A percentile compares a stretch with the other conserved stretches of the same genome.
These are phyloP conservation scores for Ferdinandea cuprea DNA, from an alignment of 2,888 invertebrate species.

Conservation along the genomic window DNA sequence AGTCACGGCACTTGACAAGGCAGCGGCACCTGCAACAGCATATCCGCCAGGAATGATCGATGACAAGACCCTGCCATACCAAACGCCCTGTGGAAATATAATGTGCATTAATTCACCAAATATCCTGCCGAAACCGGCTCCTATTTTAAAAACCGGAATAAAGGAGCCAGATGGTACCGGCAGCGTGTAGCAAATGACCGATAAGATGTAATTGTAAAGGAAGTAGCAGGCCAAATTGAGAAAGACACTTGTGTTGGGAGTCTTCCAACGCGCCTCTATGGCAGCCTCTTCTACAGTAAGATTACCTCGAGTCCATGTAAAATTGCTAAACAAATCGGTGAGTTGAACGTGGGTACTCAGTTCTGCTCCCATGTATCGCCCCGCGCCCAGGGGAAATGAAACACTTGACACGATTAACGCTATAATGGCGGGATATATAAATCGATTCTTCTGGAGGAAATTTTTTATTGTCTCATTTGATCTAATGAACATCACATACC, in stretches of 20 bases:
- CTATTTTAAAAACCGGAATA: conserved; percentile 98
- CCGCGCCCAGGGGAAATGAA: conserved; percentile 95
- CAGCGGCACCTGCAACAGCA: conserved; percentile 97
- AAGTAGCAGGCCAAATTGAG: conserved; percentile 93
- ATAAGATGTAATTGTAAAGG: conserved; percentile 92
- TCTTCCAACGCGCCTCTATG: conserved; percentile 94
- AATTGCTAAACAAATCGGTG: conserved; percentile 94
- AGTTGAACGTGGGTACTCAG: conserved; percentile 92
- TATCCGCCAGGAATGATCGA: conserved; percentile 97
- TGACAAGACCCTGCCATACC: conserved; percentile 93
- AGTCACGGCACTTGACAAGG: conserved; percentile 98
- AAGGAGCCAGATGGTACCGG: conserved; percentile 99
- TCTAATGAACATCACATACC: conserved; percentile 96
- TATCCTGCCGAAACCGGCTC: conserved; percentile 95
- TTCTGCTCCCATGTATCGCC: conserved; percentile 94
- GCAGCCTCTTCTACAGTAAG: conserved; percentile 92
- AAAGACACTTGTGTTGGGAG: conserved; percentile 91
- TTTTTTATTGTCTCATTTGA: conserved; percentile 94
- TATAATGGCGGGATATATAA: conserved; percentile 96
- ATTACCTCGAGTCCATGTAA: conserved; percentile 94
- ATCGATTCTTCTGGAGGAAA: conserved; percentile 97
- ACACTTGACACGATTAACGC: conserved; percentile 92
- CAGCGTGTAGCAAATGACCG: conserved; percentile 95
- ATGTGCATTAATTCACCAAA: conserved; percentile 97
- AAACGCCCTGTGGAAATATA: conserved; percentile 95